Evolutionary conservation across 2,113 vertebrate genomes (phyloP), one percentile per base, ranked within the genome.

Genomic region (Channa maculata): DNA sequence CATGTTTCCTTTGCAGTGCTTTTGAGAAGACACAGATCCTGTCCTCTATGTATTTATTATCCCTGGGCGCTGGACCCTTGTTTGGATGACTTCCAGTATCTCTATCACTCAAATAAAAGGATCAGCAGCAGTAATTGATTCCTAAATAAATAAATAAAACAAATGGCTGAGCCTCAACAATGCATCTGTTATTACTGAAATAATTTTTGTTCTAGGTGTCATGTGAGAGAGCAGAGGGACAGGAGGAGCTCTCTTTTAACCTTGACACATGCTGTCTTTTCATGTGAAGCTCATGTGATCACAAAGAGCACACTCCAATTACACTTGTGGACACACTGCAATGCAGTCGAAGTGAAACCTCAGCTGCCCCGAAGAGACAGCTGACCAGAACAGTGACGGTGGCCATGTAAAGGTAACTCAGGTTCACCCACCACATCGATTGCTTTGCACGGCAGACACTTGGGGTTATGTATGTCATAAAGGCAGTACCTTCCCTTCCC

Each of bases 401-500:
- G 0, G 1, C 2, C 7, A 9, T 5, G 13, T 46, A 10, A 50
- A 64, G 2, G 6, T 15, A 14, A 39, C 12, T n/a, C 3, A 3
- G 5, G 4, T 70, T 67, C 13, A 87, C 96, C 92, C 85, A 98
- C 97, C 41, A 83, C 84, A 59, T 95, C 91, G 1, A 91, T 87
- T 12, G 87, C 86, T 92, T 95, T 96, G 87, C 97, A 98, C 0
- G 80, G 93, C 80, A 94, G 92, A 78, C 97, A 99, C 52, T 75
- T 94, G 63, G 97, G 96, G 49, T 89, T 88, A 0, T 92, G 92
- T 38, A 83, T 86, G 58, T 94, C 90, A 54, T 94, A 91, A 38
- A 94, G 92, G 81, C 98, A 99, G 0, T 96, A 99, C 7, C 75
- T 93, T 57, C 93, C 93, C 5, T 85, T 87, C 14, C 94, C 94